A percentile compares a stretch with the other conserved stretches of the same genome.
Conservation (phyloP, 2,113 vertebrate species). For the cattle (Bos taurus) region DNA sequence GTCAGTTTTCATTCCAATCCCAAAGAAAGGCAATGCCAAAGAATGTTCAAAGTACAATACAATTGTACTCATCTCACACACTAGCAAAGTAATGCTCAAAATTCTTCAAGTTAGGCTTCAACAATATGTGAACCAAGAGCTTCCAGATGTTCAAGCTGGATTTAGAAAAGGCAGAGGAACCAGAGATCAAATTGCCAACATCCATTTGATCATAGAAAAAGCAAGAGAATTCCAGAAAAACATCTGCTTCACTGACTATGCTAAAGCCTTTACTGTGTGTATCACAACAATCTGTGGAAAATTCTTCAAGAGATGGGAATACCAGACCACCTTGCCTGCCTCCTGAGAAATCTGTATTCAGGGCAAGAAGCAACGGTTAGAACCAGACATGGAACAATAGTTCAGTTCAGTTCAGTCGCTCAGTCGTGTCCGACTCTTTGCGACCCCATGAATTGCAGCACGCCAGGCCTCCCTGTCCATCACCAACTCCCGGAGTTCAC, state of each 20-base stretch:
- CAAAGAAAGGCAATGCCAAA: background rate
- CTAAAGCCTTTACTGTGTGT: background rate
- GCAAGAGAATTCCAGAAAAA: background rate
- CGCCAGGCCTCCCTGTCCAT: no score
- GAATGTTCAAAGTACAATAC: fast-evolving
- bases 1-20: background rate
- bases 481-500: no score
- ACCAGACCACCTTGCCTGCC: background rate
- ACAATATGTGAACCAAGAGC: background rate
- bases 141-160: background rate
- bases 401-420: no score
- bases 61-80: background rate
- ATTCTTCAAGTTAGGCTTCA: background rate
- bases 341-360: background rate
- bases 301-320: background rate
- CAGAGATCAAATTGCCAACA: background rate
- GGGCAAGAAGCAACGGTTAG: background rate
- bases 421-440: no score
- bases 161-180: background rate
- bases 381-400: background rate
- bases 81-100: background rate
- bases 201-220: background rate
- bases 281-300: background rate
- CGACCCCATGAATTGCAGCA: no score
- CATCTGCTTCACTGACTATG: background rate